Evolutionary conservation across 1,140 invertebrate species (phyloP).

Genomic region (Patella vulgata): DNA sequence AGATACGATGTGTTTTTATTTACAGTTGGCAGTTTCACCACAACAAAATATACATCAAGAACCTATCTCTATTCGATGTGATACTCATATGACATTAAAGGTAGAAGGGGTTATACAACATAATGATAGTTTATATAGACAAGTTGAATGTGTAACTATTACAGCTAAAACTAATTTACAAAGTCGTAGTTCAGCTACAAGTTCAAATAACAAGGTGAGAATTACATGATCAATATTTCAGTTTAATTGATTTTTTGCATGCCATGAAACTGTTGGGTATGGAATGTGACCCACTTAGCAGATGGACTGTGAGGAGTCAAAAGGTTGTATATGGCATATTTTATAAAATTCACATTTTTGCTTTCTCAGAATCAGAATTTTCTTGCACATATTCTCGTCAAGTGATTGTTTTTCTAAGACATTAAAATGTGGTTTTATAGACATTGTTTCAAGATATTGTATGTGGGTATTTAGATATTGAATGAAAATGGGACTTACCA

Average conservation of each 20-base stretch:
- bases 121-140: conserved; percentile 73
- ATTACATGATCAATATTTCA: no score
- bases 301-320: not conserved
- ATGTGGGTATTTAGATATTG: no score
- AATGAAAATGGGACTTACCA: no score
- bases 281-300: not conserved
- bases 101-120: conserved; percentile 88
- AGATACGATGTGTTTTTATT: conserved; percentile 14
- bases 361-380: no score
- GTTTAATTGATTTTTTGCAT: no score
- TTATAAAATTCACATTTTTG: no score
- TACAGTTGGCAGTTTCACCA: conserved; percentile 82
- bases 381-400: no score
- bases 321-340: no score
- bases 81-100: conserved; percentile 83
- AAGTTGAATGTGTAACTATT: conserved; percentile 77
- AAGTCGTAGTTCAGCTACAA: conserved; percentile 13
- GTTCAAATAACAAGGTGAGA: conserved; percentile 15
- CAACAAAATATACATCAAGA: conserved; percentile 82
- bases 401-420: no score
- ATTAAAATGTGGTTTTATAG: no score
- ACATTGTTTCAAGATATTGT: no score
- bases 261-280: not conserved
- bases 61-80: conserved; percentile 78
- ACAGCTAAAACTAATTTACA: conserved; percentile 75